Evolutionary conservation across 64 coral and sea anemone species (phyloP), one percentile per base, ranked within the genome.

Genomic region (Montipora sp.): DNA sequence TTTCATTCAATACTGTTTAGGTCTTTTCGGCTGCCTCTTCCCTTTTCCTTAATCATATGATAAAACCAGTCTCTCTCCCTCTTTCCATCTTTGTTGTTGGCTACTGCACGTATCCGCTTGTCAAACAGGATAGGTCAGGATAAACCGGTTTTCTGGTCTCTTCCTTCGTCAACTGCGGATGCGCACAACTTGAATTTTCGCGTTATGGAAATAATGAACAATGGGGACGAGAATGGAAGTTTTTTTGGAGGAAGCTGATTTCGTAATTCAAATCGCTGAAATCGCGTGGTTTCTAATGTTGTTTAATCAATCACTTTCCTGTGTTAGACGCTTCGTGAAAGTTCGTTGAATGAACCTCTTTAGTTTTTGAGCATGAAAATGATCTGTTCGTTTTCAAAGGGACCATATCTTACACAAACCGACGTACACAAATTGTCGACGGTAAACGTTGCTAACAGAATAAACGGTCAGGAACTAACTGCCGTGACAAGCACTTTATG

Each of bases 281-380:
- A 84, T 18, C 61, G 8, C 13, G 19, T 69, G 19, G 7, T 5
- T 49, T 3, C 19, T 13, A 22, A 10, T 27, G 59, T 45, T 49
- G 47, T 70, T 65, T 8, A 46, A 45, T 49, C 60, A 82, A 82
- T 82, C 45, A 10, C 15, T 71, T 84, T 84, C 14, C 3, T 51
- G 65, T 59, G 47, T 15, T 7, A 48, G 19, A 49, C 44, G 47
- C 27, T 84, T 70, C 5, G 3, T 66, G 59, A 36, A 23, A 81
- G 24, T 66, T 83, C 59, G 65, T 83, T 53, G 80, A 83, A 83
- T 63, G 60, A 71, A 70, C 47, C 82, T 84, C 44, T 71, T 71
- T 46, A 24, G 7, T 69, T 69, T 78, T 71, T 71, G 15, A 22
- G 20, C 4, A 15, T 60, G 44, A 50, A 71, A 84, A 71, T 8